A percentile compares a stretch with the other conserved stretches of the same genome.
phyloP scores from a whole-genome alignment of 53 echinoderm and acorn worm species.

The Arbacia lixula region DNA sequence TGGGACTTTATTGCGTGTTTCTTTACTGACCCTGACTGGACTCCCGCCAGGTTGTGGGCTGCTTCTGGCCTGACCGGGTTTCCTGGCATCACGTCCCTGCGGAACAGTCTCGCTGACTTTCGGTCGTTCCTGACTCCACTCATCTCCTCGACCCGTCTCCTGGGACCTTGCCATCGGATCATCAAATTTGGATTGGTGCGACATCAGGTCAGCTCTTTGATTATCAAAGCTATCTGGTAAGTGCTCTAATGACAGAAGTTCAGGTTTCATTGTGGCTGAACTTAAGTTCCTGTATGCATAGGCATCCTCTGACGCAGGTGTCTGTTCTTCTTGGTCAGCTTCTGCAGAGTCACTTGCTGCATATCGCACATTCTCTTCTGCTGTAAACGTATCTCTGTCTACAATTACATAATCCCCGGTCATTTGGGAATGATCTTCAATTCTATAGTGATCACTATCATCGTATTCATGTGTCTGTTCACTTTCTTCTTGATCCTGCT shows the following conservation, averaged over 20 bases:
- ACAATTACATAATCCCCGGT: slow-evolving; percentile 52
- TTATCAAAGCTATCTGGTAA: background rate
- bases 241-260: background rate
- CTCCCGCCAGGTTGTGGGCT: slow-evolving; percentile 24
- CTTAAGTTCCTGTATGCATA: slow-evolving; percentile 26
- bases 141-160: background rate
- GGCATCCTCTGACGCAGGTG: slow-evolving; percentile 8
- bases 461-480: slow-evolving; percentile 36
- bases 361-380: slow-evolving; percentile 28
- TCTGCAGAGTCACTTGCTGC: slow-evolving; percentile 88
- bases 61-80: slow-evolving; percentile 8
- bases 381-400: slow-evolving; percentile 20
- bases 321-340: slow-evolving; percentile 86
- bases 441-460: slow-evolving; percentile 9
- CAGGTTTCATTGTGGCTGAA: background rate
- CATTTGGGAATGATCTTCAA: slow-evolving; percentile 36
- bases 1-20: slow-evolving; percentile 35
- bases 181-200: slow-evolving; percentile 12
- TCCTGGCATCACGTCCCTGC: slow-evolving; percentile 5
- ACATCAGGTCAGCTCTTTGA: background rate
- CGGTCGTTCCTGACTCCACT: background rate
- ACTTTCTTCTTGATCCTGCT: slow-evolving; percentile 49
- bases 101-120: background rate
- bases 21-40: slow-evolving; percentile 27
- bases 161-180: background rate